Conservation (phyloP, 2,888 invertebrate species). For the Rhingia campestris region DNA sequence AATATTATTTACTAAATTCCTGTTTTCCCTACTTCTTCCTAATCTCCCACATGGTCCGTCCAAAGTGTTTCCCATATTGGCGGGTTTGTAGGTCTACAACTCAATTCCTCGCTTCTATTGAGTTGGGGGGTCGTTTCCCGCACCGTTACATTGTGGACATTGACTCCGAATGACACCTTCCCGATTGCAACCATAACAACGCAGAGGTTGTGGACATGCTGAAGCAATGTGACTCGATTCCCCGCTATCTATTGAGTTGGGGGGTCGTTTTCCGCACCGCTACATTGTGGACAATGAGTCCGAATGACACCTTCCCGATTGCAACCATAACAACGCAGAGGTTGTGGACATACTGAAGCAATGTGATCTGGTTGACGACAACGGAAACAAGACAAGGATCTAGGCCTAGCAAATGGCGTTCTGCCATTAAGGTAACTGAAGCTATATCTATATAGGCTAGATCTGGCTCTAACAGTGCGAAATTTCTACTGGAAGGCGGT, state of each 20-base stretch:
- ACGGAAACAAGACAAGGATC: not conserved
- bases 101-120: not conserved
- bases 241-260: not conserved
- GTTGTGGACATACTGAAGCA: not conserved
- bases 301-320: not conserved
- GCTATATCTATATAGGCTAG: not conserved
- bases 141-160: not conserved
- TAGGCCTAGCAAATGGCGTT: not conserved
- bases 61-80: not conserved
- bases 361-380: not conserved
- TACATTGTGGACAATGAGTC: not conserved
- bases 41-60: not conserved
- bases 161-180: not conserved
- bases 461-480: too few relatives aligned
- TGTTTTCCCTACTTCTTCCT: too few relatives aligned
- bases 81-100: not conserved
- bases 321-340: not conserved
- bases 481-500: too few relatives aligned
- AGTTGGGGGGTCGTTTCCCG: not conserved
- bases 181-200: not conserved
- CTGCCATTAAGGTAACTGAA: not conserved
- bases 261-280: not conserved
- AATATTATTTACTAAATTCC: too few relatives aligned
- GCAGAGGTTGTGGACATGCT: not conserved
- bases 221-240: not conserved